A percentile compares a stretch with the other conserved stretches of the same genome.
These are phyloP conservation scores for Pyrrhia umbra DNA, from an alignment of 2,888 invertebrate species.

Conservation along the genomic window DNA sequence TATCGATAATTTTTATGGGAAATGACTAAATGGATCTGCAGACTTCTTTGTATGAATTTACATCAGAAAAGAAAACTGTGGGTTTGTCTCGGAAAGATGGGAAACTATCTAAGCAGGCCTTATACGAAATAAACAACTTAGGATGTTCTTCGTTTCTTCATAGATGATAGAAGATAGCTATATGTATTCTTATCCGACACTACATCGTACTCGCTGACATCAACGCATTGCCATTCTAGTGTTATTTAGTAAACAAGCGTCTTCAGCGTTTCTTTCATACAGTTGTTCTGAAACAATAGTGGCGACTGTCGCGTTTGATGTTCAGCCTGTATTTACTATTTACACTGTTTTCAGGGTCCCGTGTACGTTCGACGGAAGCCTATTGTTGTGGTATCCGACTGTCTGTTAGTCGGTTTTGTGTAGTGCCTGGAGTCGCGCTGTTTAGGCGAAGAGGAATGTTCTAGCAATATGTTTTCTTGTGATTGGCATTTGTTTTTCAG, in stretches of 20 bases:
- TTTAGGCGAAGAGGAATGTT: neutral
- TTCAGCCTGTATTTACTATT: slow-evolving; percentile 43
- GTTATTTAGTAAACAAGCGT: slow-evolving; percentile 36
- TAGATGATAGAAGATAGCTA: neutral
- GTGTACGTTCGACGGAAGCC: slow-evolving; percentile 8
- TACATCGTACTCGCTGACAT: slow-evolving; percentile 1
- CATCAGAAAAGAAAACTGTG: neutral
- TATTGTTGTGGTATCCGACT: slow-evolving; percentile 25
- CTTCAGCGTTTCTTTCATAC: slow-evolving; percentile 7
- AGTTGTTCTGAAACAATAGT: slow-evolving; percentile 29
- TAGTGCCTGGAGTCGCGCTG: neutral
- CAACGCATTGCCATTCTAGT: slow-evolving; percentile 20
- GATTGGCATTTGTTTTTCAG: neutral
- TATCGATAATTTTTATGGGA: slow-evolving; percentile 12
- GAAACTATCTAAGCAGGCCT: too few species aligned
- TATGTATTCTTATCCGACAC: neutral
- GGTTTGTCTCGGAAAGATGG: too few species aligned
- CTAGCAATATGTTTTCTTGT: neutral
- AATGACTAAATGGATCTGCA: slow-evolving; percentile 11
- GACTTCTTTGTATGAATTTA: slow-evolving; percentile 11
- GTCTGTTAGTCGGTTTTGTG: slow-evolving; percentile 9
- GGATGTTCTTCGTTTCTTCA: neutral
- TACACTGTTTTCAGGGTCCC: slow-evolving; percentile 39
- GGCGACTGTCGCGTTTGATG: slow-evolving; percentile 45
- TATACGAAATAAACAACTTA: too few species aligned